A percentile compares a stretch with the other conserved stretches of the same genome.
Evolutionary conservation across 2,888 invertebrate species (phyloP).

Genomic region (Dromius quadrimaculatus): DNA sequence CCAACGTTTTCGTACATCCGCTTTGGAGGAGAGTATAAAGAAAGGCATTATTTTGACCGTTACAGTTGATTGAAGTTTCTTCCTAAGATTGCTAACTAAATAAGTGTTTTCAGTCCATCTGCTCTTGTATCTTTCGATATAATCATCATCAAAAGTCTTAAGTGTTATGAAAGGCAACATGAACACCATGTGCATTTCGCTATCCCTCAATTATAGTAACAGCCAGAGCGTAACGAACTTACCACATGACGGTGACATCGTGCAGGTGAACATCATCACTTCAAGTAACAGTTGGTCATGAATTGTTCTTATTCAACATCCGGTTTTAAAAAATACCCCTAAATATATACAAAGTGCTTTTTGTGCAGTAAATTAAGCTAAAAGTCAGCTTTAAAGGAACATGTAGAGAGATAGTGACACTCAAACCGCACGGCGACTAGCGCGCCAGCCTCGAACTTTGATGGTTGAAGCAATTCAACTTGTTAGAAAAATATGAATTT

Average conservation of each 20-base stretch:
- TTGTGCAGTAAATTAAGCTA: too few relatives aligned
- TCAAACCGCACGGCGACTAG: too few relatives aligned
- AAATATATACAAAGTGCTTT: too few relatives aligned
- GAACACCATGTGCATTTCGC: constrained; percentile 41
- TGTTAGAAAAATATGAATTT: too few relatives aligned
- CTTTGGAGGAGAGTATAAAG: too few relatives aligned
- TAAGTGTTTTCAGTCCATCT: constrained; percentile 6
- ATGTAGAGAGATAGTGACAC: too few relatives aligned
- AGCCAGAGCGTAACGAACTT: constrained; percentile 42
- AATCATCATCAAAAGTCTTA: constrained; percentile 21
- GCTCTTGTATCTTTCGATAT: constrained; percentile 12
- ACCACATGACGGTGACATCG: constrained; percentile 33
- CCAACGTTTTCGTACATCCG: too few relatives aligned
- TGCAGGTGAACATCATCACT: constrained; percentile 24
- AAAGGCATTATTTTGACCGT: not conserved
- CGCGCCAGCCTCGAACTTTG: too few relatives aligned
- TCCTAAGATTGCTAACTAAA: constrained; percentile 8
- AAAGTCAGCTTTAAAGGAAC: too few relatives aligned
- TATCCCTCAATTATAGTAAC: constrained; percentile 28
- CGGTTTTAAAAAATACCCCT: too few relatives aligned
- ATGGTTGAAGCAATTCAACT: too few relatives aligned
- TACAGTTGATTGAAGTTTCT: constrained; percentile 20
- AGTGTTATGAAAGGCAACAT: constrained; percentile 32
- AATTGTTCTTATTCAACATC: constrained; percentile 26
- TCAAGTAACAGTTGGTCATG: constrained; percentile 20